phyloP scores from a whole-genome alignment of 2,797 vertebrate genomes.

The Phoxinus dragarum region DNA sequence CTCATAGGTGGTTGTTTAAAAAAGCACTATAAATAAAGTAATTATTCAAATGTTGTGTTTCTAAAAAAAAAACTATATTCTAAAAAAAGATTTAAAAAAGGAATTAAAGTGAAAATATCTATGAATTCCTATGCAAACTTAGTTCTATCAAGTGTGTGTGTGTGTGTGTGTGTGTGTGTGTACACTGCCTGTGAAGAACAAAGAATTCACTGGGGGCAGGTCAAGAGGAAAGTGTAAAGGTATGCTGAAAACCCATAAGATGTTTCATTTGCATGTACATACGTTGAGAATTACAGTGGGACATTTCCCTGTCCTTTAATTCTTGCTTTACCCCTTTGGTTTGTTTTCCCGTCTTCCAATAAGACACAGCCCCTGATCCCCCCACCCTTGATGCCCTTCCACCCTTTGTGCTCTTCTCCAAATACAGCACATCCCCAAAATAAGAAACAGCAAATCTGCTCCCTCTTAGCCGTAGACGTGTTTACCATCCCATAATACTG shows the following conservation, averaged over 20 bases:
- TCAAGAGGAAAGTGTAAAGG: constrained; percentile 14
- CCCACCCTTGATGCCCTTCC: constrained; percentile 60
- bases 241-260: background rate
- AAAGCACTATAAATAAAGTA: background rate
- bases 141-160: background rate
- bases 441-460: constrained; percentile 75
- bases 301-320: constrained; percentile 38
- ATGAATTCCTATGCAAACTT: background rate
- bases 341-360: constrained; percentile 35
- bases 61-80: background rate
- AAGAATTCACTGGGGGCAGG: background rate
- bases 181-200: background rate
- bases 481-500: constrained; percentile 80
- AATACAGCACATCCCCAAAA: constrained; percentile 68
- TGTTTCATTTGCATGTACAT: background rate
- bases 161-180: constrained; percentile 10
- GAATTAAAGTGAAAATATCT: background rate
- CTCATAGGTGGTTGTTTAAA: background rate
- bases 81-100: too few relatives aligned
- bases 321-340: constrained; percentile 11
- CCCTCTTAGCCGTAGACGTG: constrained; percentile 74
- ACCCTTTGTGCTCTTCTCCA: constrained; percentile 67
- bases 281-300: constrained; percentile 26
- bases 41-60: background rate
- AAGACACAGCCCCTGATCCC: constrained; percentile 47